Evolutionary conservation across 2,888 invertebrate genomes (phyloP).

Genomic region (Athalia rosae): DNA sequence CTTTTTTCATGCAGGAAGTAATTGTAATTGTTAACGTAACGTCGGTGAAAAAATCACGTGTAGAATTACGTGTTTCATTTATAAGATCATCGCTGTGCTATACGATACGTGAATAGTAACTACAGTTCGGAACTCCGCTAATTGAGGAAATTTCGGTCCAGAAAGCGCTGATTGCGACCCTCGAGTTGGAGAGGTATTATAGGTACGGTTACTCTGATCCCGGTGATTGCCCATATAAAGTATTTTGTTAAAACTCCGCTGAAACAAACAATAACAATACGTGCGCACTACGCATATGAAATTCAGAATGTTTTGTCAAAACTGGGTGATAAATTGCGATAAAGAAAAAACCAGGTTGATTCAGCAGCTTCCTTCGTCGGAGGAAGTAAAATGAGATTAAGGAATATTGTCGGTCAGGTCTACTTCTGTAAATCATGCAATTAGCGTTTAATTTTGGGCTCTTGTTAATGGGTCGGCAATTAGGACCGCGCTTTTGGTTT

Average conservation of each 20-base stretch:
- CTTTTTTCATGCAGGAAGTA: no score
- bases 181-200: neutral
- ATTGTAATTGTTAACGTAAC: no score
- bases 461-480: neutral
- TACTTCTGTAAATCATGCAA: neutral
- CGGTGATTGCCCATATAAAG: neutral
- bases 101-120: no score
- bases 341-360: neutral
- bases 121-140: neutral
- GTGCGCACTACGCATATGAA: neutral
- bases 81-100: no score
- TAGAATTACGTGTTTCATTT: no score
- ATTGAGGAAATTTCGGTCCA: conserved; percentile 1
- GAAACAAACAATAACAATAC: neutral
- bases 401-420: conserved; percentile 1
- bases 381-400: neutral
- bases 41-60: no score
- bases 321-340: neutral
- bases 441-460: neutral
- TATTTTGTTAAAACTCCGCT: neutral
- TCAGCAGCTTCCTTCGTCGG: neutral
- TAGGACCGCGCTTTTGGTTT: conserved; percentile 1
- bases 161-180: conserved; percentile 17
- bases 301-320: neutral
- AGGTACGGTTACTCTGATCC: neutral